Conservation (phyloP, 1,140 invertebrate genomes). For the Probaryconus sp. region DNA sequence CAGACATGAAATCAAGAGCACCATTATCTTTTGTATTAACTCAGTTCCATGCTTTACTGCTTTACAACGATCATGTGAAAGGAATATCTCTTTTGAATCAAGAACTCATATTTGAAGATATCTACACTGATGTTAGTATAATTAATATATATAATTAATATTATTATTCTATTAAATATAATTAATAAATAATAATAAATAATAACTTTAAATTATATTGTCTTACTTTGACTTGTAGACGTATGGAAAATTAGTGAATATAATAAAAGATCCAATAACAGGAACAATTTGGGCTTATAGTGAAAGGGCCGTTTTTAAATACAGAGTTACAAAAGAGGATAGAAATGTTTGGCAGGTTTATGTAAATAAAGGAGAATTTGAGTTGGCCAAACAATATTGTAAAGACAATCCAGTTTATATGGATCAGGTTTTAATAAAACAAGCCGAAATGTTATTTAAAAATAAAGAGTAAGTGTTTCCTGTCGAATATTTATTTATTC, state of each 20-base stretch:
- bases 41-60: slow-evolving; percentile 92
- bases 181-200: too few relatives aligned
- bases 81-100: slow-evolving; percentile 92
- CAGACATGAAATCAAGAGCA: slow-evolving; percentile 65
- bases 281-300: slow-evolving; percentile 92
- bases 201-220: too few relatives aligned
- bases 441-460: slow-evolving; percentile 92
- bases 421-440: slow-evolving; percentile 91
- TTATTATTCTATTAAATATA: neutral
- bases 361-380: slow-evolving; percentile 91
- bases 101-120: slow-evolving; percentile 92
- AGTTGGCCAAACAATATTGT: slow-evolving; percentile 90
- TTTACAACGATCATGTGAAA: slow-evolving; percentile 90
- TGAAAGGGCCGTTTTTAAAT: slow-evolving; percentile 90
- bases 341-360: slow-evolving; percentile 94
- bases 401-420: slow-evolving; percentile 87
- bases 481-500: slow-evolving; percentile 16
- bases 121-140: slow-evolving; percentile 83
- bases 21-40: slow-evolving; percentile 91
- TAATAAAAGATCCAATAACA: slow-evolving; percentile 89
- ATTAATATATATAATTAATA: neutral
- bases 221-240: too few relatives aligned
- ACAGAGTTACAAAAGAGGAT: slow-evolving; percentile 91
- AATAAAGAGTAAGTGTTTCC: slow-evolving; percentile 82
- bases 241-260: slow-evolving; percentile 88